phyloP scores from a whole-genome alignment of 2,888 invertebrate species.

The Epistrophe eligans region DNA sequence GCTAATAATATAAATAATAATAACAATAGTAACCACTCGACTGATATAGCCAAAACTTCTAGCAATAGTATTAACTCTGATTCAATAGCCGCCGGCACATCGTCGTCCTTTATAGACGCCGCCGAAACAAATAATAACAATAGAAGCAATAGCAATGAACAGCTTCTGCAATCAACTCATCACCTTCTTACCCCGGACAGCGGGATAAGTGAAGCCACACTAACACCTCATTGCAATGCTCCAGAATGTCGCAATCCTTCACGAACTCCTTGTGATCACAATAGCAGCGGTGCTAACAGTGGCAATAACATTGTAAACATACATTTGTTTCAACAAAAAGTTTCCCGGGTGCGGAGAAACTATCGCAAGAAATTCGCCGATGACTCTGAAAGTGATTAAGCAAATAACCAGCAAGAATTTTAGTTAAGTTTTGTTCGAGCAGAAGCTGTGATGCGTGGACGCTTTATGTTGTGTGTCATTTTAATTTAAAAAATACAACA shows the following conservation, averaged over 20 bases:
- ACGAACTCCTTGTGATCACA: conserved; percentile 63
- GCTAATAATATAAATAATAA: conserved; percentile 51
- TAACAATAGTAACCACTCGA: conserved; percentile 48
- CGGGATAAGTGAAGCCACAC: conserved; percentile 79
- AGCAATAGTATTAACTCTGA: conserved; percentile 70
- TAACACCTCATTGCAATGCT: conserved; percentile 73
- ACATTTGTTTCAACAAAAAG: conserved; percentile 84
- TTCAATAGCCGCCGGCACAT: conserved; percentile 51
- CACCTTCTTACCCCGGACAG: conserved; percentile 79
- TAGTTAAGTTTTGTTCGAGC: conserved; percentile 45
- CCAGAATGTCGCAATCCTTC: conserved; percentile 64
- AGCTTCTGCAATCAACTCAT: conserved; percentile 47
- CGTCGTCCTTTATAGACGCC: conserved; percentile 59
- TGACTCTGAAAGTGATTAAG: conserved; percentile 87
- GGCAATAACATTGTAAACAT: conserved; percentile 76
- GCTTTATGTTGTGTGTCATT: conserved; percentile 63
- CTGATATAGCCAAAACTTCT: conserved; percentile 63
- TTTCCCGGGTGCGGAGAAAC: conserved; percentile 87
- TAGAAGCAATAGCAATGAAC: conserved; percentile 60
- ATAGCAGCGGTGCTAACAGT: conserved; percentile 59
- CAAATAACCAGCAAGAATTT: neutral
- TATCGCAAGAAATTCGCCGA: conserved; percentile 86
- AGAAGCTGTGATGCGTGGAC: conserved; percentile 73
- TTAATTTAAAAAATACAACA: conserved; percentile 1
- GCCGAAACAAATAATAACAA: conserved; percentile 59